phyloP scores from a whole-genome alignment of 2,113 vertebrate species.

The Acanthisitta chloris region DNA sequence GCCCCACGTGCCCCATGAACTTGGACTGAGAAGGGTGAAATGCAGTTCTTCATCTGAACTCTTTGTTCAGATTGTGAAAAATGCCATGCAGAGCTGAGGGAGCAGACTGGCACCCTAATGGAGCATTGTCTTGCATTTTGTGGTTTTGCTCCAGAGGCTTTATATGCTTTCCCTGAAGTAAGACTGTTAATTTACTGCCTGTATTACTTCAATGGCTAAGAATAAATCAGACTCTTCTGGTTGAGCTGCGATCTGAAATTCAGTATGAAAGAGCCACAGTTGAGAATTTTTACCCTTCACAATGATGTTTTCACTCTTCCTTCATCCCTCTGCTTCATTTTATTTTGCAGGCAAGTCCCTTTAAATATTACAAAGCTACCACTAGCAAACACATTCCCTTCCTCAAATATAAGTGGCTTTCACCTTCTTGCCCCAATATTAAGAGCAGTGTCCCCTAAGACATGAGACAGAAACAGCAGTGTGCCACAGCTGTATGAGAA shows the following conservation, averaged over 20 bases:
- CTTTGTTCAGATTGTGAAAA: background rate
- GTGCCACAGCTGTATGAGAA: background rate
- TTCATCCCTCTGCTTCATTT: background rate
- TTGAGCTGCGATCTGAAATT: background rate
- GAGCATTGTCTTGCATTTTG: background rate
- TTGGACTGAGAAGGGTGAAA: background rate
- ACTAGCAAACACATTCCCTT: background rate
- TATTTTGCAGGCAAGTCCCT: background rate
- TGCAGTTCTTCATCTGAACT: background rate
- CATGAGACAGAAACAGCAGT: background rate
- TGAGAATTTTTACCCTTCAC: background rate
- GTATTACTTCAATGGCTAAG: background rate
- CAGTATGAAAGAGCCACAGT: background rate
- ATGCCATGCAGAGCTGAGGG: background rate
- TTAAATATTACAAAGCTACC: background rate
- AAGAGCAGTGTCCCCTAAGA: background rate
- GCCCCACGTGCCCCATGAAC: background rate
- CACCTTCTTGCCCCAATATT: background rate
- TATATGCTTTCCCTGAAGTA: background rate
- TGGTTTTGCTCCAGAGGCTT: background rate
- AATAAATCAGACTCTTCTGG: background rate
- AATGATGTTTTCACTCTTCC: background rate
- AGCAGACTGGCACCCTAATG: background rate
- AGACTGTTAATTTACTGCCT: background rate
- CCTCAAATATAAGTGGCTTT: background rate